Conservation (phyloP, 2,888 invertebrate genomes). For the Torymus auratus region DNA sequence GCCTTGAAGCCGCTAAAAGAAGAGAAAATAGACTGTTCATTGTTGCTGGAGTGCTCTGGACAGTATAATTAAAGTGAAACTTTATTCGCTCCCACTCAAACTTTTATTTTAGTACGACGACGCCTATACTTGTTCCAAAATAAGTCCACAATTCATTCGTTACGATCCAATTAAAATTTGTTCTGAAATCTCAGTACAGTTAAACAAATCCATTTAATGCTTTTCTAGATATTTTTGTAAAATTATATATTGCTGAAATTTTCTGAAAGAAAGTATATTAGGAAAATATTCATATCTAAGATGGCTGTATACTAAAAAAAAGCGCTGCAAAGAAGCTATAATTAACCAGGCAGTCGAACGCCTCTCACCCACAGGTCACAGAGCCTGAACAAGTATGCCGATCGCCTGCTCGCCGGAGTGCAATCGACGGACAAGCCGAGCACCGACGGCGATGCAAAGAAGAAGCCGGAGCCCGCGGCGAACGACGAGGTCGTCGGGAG, state of each 20-base stretch:
- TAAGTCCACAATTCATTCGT: constrained; percentile 17
- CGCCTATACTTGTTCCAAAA: constrained; percentile 13
- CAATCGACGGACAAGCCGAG: constrained; percentile 33
- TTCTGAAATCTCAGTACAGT: constrained; percentile 1
- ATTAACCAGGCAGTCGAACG: no score
- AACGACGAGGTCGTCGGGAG: constrained; percentile 2
- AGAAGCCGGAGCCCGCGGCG: no score
- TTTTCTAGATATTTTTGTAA: no score
- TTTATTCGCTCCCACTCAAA: neutral
- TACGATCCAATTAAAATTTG: constrained; percentile 3
- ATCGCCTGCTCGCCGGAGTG: constrained; percentile 26
- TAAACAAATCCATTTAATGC: no score
- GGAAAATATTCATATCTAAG: no score
- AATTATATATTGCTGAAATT: no score
- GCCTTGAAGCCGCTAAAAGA: neutral
- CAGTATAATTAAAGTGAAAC: neutral
- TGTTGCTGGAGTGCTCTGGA: no score
- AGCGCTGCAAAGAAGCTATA: no score
- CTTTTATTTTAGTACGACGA: constrained; percentile 20
- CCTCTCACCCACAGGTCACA: constrained; percentile 44
- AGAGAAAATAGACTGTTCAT: neutral
- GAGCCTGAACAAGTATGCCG: constrained; percentile 46
- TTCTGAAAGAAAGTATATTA: no score
- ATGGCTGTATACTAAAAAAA: no score
- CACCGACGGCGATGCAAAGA: no score